Percentiles rank a stretch among this genome's conserved stretches.
These are phyloP conservation scores for Agrypnia vestita DNA, from an alignment of 1,140 invertebrate genomes.

Conservation along the genomic window DNA sequence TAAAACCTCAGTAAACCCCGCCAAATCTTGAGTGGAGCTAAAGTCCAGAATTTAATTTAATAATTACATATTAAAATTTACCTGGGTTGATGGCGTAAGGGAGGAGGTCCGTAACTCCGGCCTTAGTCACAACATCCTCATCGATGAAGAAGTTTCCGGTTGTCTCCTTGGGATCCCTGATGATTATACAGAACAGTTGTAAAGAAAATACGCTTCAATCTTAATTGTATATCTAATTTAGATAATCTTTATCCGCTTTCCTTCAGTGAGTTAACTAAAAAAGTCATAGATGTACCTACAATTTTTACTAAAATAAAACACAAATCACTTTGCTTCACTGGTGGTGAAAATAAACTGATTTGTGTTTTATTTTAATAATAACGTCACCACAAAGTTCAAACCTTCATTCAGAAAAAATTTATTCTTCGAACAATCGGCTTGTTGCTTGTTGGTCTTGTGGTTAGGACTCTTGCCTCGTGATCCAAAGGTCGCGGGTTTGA, in stretches of 20 bases:
- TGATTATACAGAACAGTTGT: constrained; percentile 28
- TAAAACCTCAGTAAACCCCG: background rate
- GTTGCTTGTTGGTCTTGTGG: too few relatives aligned
- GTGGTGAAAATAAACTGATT: too few relatives aligned
- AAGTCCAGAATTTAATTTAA: background rate
- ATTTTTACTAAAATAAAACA: too few relatives aligned
- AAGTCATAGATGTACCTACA: background rate
- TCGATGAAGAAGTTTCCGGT: constrained; percentile 97
- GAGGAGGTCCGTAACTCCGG: constrained; percentile 88
- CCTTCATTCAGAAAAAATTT: too few relatives aligned
- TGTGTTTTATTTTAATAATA: too few relatives aligned
- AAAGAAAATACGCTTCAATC: background rate
- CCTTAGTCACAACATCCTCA: constrained; percentile 88
- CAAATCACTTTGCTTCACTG: too few relatives aligned
- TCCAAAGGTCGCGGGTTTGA: too few relatives aligned
- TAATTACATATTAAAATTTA: constrained; percentile 62
- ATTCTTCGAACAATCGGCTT: too few relatives aligned
- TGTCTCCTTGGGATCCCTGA: constrained; percentile 79
- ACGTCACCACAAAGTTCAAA: too few relatives aligned
- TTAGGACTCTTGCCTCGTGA: too few relatives aligned
- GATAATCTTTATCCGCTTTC: background rate
- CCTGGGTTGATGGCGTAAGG: constrained; percentile 90
- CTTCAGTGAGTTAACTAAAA: background rate
- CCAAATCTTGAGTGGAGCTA: background rate
- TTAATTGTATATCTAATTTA: background rate